Base-by-base conservation (phyloP, 1,140 invertebrate genomes). In the Drosophila melanica region DNA sequence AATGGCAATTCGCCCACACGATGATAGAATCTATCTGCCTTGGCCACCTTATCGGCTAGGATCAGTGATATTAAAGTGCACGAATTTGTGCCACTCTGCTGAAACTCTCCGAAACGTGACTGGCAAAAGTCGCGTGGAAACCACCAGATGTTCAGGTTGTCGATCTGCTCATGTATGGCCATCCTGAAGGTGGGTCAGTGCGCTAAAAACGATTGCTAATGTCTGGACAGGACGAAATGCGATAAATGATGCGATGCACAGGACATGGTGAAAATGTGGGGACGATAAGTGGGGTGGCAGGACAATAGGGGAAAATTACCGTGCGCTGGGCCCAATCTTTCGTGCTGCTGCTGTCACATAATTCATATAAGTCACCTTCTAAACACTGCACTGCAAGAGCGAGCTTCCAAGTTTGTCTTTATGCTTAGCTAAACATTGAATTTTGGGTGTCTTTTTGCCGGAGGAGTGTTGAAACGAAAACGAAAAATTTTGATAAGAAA, bases 71-170 rank as follows among this genome's bases (percentile, higher is more conserved):
- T 91, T 41, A 91, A 71, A 7, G 90, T 91, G 35, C 90, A 91
- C 18, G 90, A 91, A 57, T 91, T 91, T 42, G 86, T 89, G n/a
- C 90, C 90, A 44, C 90, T 90, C 51, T 86, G 72, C 33, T 82
- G 84, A 62, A 59, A 90, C 42, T 90, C 87, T 8, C 90, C 90
- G 20, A 86, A 91, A 14, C 86, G 75, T 23, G 90, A 91, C 60
- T 91, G 90, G 35, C 90, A 90, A 47, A 91, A 91, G 45, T 89
- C 81, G 14, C 75, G 80, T 5, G 90, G 90, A 14, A 91, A 91
- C 90, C 90, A 91, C 90, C 90, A 91, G 67, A 91, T 90, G 70
- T 91, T 90, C 4, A 91, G 67, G 39, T 90, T 91, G 55, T 90
- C 82, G 51, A 89, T 81, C 77, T 89, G 82, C 72, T 91, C 90